These are phyloP conservation scores for Cephalopholis sonnerati DNA, from an alignment of 2,113 vertebrate genomes.

Conservation along the genomic window DNA sequence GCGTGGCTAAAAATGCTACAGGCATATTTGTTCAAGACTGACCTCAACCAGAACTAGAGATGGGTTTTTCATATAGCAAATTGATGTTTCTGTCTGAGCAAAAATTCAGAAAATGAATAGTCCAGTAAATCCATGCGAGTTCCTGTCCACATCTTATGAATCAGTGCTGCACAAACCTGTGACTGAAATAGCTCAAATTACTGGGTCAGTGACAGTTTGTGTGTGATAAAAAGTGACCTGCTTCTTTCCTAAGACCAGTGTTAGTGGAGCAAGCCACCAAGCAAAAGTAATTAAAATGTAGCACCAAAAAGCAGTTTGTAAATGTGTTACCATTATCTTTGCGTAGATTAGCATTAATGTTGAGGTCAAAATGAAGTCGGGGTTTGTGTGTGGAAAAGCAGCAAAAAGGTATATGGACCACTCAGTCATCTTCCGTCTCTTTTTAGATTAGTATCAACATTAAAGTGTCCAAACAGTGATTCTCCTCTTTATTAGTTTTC, in stretches of 20 bases:
- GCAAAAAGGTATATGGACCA: neutral
- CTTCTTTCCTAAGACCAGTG: neutral
- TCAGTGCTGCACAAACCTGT: neutral
- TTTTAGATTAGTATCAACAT: neutral
- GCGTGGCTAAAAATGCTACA: too few relatives aligned
- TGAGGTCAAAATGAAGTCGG: neutral
- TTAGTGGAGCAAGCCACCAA: neutral
- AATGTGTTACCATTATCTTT: neutral
- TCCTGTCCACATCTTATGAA: neutral
- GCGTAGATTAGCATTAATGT: neutral
- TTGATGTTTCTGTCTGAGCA: neutral
- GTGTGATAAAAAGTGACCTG: constrained; percentile 29
- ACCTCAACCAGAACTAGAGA: neutral
- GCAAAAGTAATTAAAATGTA: neutral
- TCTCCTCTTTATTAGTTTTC: constrained; percentile 6
- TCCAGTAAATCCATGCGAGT: neutral
- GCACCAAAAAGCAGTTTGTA: neutral
- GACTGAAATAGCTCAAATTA: constrained; percentile 19
- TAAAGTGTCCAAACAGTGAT: constrained; percentile 27
- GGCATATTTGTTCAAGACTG: neutral
- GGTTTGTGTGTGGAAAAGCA: neutral
- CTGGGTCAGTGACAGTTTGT: neutral
- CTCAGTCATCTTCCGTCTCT: neutral
- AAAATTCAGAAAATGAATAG: too few relatives aligned
- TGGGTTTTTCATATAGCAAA: too few relatives aligned